Percentiles rank a stretch among this genome's conserved stretches.
Evolutionary conservation across 2,797 vertebrate species (phyloP).

Genomic region (Syngnathus acus): DNA sequence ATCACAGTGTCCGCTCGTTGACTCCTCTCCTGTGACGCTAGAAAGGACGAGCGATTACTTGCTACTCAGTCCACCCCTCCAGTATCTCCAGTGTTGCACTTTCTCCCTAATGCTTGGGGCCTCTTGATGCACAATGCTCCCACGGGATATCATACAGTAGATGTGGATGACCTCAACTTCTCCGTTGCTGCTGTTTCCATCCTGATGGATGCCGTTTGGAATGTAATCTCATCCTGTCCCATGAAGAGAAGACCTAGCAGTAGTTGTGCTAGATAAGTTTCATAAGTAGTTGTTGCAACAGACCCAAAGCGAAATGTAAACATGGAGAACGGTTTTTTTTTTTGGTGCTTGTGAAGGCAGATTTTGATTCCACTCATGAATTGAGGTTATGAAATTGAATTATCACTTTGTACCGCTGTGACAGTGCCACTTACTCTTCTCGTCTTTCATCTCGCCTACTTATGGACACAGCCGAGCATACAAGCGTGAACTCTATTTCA

Average conservation of each 20-base stretch:
- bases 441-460: conserved; percentile 44
- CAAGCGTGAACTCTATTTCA: conserved; percentile 58
- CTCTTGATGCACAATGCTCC: conserved; percentile 52
- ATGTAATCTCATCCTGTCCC: conserved; percentile 33
- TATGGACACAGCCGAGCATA: conserved; percentile 33
- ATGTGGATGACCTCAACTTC: conserved; percentile 65
- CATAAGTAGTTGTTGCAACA: neutral
- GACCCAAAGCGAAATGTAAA: conserved; percentile 23
- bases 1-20: conserved; percentile 62
- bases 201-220: conserved; percentile 26
- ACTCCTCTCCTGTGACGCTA: conserved; percentile 59
- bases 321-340: conserved; percentile 23
- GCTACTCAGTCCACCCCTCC: conserved; percentile 30
- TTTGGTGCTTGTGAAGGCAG: conserved; percentile 32
- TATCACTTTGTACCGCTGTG: conserved; percentile 14
- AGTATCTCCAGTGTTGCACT: conserved; percentile 36
- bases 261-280: neutral
- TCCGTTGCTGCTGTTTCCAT: conserved; percentile 36
- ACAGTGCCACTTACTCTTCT: conserved; percentile 28
- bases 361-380: conserved; percentile 31
- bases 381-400: conserved; percentile 32
- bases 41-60: conserved; percentile 61
- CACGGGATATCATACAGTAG: conserved; percentile 47
- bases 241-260: neutral
- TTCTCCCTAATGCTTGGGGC: conserved; percentile 20